phyloP scores from a whole-genome alignment of 2,113 vertebrate genomes.

The Nicator chloris region DNA sequence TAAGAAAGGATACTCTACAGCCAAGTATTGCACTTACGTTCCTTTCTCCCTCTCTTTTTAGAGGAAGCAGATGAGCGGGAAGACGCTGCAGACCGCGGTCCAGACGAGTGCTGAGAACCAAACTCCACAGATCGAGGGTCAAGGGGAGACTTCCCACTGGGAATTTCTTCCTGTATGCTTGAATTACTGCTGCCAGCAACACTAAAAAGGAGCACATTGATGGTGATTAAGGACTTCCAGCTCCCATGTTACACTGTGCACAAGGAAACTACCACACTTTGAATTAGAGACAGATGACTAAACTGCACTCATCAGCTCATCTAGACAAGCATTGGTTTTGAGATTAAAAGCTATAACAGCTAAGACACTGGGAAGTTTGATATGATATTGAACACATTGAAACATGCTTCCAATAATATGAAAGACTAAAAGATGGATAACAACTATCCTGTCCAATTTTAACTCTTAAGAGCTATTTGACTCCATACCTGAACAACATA shows the following conservation, averaged over 20 bases:
- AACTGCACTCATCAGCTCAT: not conserved
- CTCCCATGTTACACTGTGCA: not conserved
- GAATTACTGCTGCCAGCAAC: slow-evolving; percentile 66
- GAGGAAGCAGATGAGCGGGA: slow-evolving; percentile 79
- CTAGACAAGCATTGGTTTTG: not conserved
- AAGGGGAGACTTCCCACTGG: slow-evolving; percentile 69
- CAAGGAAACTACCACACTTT: not conserved
- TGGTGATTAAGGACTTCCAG: not conserved
- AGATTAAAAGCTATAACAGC: not conserved
- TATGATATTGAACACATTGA: not conserved
- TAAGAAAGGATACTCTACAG: not conserved
- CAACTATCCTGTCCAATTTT: not conserved
- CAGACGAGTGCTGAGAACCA: slow-evolving; percentile 74
- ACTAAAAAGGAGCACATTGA: slow-evolving; percentile 3
- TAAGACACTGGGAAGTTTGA: not conserved
- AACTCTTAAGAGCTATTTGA: not conserved
- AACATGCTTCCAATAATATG: not conserved
- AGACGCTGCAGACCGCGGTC: slow-evolving; percentile 74
- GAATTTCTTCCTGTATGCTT: slow-evolving; percentile 77
- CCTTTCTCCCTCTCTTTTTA: slow-evolving; percentile 77
- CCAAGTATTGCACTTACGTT: slow-evolving; percentile 61
- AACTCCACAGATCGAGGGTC: slow-evolving; percentile 63
- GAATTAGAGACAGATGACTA: not conserved
- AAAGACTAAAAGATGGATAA: not conserved
- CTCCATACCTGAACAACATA: not conserved